Conservation (phyloP, 1,140 invertebrate genomes). For the Hylaeus volcanicus region DNA sequence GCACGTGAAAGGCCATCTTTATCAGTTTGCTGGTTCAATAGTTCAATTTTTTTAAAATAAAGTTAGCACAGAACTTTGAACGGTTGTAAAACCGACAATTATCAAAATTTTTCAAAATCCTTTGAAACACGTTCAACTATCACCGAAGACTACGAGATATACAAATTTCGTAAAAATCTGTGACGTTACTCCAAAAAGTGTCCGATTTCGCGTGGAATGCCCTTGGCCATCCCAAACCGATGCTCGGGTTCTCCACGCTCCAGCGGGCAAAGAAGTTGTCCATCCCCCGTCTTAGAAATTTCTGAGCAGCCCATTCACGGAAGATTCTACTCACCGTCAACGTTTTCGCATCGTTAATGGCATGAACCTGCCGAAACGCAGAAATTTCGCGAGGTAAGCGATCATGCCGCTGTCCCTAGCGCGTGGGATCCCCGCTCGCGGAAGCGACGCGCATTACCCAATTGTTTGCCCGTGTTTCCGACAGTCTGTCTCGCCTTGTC, state of each 20-base stretch:
- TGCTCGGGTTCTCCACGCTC: too few relatives aligned
- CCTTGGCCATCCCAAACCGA: neutral
- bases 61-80: too few relatives aligned
- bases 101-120: too few relatives aligned
- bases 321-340: neutral
- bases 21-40: too few relatives aligned
- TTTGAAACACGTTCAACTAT: too few relatives aligned
- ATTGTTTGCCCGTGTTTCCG: slow-evolving; percentile 68
- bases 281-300: neutral
- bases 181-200: too few relatives aligned
- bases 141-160: too few relatives aligned
- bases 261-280: neutral
- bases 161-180: too few relatives aligned
- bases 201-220: neutral
- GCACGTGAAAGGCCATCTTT: too few relatives aligned
- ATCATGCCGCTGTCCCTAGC: neutral
- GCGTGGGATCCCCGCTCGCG: slow-evolving; percentile 1
- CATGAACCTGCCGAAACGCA: slow-evolving; percentile 22
- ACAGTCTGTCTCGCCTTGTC: slow-evolving; percentile 63
- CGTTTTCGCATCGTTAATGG: neutral
- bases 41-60: too few relatives aligned
- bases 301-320: neutral
- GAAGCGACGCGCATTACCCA: slow-evolving; percentile 57
- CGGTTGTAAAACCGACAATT: too few relatives aligned
- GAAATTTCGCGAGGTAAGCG: slow-evolving; percentile 53